A percentile compares a stretch with the other conserved stretches of the same genome.
Evolutionary conservation across 2,888 invertebrate genomes (phyloP).

Genomic region (Zele albiditarsus): DNA sequence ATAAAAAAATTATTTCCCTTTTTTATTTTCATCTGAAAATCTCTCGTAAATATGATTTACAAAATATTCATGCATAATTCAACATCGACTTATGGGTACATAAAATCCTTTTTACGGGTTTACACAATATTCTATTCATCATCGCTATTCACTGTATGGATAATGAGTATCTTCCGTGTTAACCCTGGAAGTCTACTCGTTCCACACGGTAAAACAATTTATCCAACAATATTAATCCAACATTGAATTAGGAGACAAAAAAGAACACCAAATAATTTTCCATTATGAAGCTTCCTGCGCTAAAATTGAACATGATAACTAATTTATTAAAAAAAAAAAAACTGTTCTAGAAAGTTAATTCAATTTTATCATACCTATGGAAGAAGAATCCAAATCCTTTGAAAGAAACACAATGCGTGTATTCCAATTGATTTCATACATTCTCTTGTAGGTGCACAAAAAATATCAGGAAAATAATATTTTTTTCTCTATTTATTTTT

Average conservation of each 20-base stretch:
- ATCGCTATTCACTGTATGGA: background rate
- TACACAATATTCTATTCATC: background rate
- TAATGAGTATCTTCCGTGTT: background rate
- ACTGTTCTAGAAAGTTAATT: background rate
- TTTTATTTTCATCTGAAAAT: background rate
- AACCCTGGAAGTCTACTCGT: background rate
- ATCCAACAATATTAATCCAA: background rate
- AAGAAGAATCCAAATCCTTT: background rate
- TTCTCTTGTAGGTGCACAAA: background rate
- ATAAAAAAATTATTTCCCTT: too few species aligned
- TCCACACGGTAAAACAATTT: background rate
- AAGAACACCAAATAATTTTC: too few species aligned
- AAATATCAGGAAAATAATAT: background rate
- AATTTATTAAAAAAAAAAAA: too few species aligned
- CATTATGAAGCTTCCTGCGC: too few species aligned
- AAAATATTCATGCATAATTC: background rate
- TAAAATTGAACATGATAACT: too few species aligned
- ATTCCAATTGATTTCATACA: background rate
- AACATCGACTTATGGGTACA: background rate
- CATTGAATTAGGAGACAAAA: too few species aligned
- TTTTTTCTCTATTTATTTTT: background rate
- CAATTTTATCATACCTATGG: background rate
- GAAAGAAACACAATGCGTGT: background rate
- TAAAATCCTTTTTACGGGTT: background rate
- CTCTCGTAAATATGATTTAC: background rate